phyloP scores from a whole-genome alignment of 2,797 vertebrate species.

The Coranthus polyacanthus region DNA sequence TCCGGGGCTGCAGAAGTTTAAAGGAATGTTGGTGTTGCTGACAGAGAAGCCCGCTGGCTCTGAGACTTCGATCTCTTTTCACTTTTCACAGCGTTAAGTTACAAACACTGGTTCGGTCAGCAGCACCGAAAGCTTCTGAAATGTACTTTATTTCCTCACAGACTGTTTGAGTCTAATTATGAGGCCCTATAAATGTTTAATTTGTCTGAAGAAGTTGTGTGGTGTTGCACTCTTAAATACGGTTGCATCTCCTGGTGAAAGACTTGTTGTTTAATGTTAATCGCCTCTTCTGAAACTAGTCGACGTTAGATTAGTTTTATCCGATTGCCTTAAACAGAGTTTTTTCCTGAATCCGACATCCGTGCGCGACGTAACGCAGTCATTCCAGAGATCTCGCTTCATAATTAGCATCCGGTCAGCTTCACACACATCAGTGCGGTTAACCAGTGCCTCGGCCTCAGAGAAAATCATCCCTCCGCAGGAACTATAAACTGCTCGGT shows the following conservation, averaged over 20 bases:
- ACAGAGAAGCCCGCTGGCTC: too few relatives aligned
- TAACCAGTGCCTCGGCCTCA: conserved; percentile 49
- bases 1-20: conserved; percentile 10
- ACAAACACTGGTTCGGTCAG: neutral
- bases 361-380: too few relatives aligned
- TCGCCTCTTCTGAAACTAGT: too few relatives aligned
- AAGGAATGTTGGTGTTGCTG: conserved; percentile 23
- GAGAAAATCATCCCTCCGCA: conserved; percentile 19
- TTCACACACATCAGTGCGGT: conserved; percentile 35
- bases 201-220: conserved; percentile 1
- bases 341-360: neutral
- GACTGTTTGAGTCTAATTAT: conserved; percentile 23
- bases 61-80: too few relatives aligned
- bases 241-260: neutral
- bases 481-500: conserved; percentile 17
- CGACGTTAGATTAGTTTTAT: too few relatives aligned
- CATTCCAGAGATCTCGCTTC: too few relatives aligned
- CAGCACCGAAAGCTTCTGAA: conserved; percentile 3
- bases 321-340: neutral
- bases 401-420: conserved; percentile 20
- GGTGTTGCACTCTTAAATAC: neutral
- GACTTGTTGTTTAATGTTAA: conserved; percentile 9
- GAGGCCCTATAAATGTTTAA: conserved; percentile 1
- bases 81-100: too few relatives aligned
- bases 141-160: conserved; percentile 5